phyloP scores from a whole-genome alignment of 2,797 vertebrate genomes.

The Atherinosoma microstoma region DNA sequence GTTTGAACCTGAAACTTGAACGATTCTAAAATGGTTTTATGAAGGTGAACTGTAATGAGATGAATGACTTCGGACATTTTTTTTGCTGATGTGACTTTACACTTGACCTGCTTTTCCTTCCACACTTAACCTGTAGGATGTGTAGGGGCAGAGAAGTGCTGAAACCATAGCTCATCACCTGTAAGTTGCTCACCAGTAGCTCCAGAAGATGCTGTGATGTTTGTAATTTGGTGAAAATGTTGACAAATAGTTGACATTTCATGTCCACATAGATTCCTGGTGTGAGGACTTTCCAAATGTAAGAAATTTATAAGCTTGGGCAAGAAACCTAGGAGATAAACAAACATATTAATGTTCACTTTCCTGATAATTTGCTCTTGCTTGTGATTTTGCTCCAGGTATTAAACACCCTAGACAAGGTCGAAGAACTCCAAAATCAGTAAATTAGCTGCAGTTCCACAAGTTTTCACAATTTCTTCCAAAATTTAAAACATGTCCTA shows the following conservation, averaged over 20 bases:
- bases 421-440: background rate
- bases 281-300: too few species aligned
- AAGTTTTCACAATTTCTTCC: background rate
- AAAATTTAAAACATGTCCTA: background rate
- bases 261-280: too few species aligned
- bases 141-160: slow-evolving; percentile 91
- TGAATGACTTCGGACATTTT: slow-evolving; percentile 63
- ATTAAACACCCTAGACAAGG: background rate
- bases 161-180: slow-evolving; percentile 92
- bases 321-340: too few species aligned
- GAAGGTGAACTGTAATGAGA: slow-evolving; percentile 50
- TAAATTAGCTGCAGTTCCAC: background rate
- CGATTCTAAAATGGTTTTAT: slow-evolving; percentile 38
- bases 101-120: slow-evolving; percentile 93
- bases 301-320: too few species aligned
- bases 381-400: background rate
- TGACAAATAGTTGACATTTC: slow-evolving; percentile 6
- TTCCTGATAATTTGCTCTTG: background rate
- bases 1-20: slow-evolving; percentile 37
- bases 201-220: slow-evolving; percentile 64
- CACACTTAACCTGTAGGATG: slow-evolving; percentile 89
- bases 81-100: slow-evolving; percentile 86
- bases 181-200: slow-evolving; percentile 88
- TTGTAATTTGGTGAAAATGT: slow-evolving; percentile 1
- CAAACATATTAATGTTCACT: background rate